These are phyloP conservation scores for Cosmia pyralina DNA, from an alignment of 2,888 invertebrate genomes.

Conservation along the genomic window DNA sequence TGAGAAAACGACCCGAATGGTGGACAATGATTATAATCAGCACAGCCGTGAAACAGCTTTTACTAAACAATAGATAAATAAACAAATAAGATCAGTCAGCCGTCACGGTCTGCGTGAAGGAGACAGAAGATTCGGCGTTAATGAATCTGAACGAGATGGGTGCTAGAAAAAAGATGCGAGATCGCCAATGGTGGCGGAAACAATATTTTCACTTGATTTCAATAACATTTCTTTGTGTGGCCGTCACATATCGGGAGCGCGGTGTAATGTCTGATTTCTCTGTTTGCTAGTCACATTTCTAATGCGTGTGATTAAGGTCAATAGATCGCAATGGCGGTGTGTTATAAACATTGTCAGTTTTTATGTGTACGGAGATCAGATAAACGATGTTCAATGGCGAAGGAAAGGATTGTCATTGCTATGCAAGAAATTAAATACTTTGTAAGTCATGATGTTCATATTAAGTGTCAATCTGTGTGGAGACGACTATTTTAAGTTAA, in stretches of 20 bases:
- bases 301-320: conserved; percentile 80
- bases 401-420: conserved; percentile 53
- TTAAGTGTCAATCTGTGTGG: conserved; percentile 23
- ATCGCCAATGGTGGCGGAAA: conserved; percentile 65
- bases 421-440: conserved; percentile 49
- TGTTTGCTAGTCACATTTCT: conserved; percentile 76
- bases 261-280: conserved; percentile 73
- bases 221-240: conserved; percentile 70
- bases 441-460: conserved; percentile 29
- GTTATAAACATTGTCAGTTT: conserved; percentile 58
- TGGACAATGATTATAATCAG: conserved; percentile 66
- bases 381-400: conserved; percentile 52
- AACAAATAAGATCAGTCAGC: conserved; percentile 68
- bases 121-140: conserved; percentile 48
- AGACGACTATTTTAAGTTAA: conserved; percentile 11
- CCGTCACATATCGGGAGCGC: conserved; percentile 64
- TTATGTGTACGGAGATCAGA: conserved; percentile 56
- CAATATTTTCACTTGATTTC: conserved; percentile 74
- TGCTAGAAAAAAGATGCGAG: conserved; percentile 58
- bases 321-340: conserved; percentile 64
- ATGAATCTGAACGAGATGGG: conserved; percentile 62
- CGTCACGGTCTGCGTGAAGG: conserved; percentile 62
- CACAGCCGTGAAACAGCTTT: conserved; percentile 70
- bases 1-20: conserved; percentile 56
- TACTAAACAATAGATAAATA: conserved; percentile 71